Base-by-base conservation (phyloP, 2,113 vertebrate species). In the Semicossyphus pulcher region DNA sequence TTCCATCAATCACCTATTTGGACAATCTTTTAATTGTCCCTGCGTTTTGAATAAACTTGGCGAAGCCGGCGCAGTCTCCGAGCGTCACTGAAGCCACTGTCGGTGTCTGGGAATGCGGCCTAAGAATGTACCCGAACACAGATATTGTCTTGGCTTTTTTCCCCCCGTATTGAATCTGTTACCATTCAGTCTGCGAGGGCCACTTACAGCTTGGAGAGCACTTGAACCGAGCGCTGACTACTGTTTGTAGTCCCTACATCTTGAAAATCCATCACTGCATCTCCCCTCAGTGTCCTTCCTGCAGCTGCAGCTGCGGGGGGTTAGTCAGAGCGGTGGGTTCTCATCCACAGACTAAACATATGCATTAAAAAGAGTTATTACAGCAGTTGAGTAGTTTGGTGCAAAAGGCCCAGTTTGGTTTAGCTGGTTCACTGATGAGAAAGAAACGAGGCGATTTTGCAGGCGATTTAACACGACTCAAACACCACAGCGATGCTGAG, bases 231-330 rank as follows among this genome's bases (percentile, higher is more conserved):
- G 32, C 62, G 81, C 81, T 83, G 84, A 88, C 85, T 90, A 66
- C 87, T 83, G 83, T 89, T 92, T 81, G 76, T 59, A 61, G 68
- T 63, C 37, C 26, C 37, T 39, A 42, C 85, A 78, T 87, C 87
- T 92, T 92, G 85, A 91, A 90, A 92, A 90, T 45, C 66, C 41
- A 92, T 93, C 87, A 89, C 52, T 21, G 49, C 41, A 39, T 67
- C 66, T 80, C n/a, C n/a, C 47, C 68, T 25, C 26, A 16, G 54
- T 31, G 61, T 64, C 66, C 60, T 68, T 58, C 68, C 77, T 78
- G 9, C 72, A 75, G 75, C 71, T 65, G 49, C 59, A 37, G 53
- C 78, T 84, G 76, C 76, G 67, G 83, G 86, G 72, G 71, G 65
- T 74, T 23, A 20, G 58, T 69, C 31, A 72, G 61, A 69, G 78